Base-by-base conservation (phyloP, 2,888 invertebrate species). In the Cryptophagus acutangulus region DNA sequence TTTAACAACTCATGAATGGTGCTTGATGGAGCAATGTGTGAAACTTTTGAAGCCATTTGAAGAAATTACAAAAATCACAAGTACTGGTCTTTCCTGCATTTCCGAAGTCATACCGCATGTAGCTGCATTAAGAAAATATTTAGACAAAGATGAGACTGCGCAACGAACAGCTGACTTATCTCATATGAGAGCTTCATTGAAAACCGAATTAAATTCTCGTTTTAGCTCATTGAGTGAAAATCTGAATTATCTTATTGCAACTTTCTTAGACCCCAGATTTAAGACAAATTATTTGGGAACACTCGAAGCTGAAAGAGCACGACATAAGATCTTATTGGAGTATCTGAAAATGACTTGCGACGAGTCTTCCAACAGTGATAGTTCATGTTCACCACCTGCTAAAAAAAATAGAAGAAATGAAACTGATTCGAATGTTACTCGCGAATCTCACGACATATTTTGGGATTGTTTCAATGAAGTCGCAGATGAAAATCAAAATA, bases 291-390 rank as follows among this genome's bases (percentile, higher is more conserved):
- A 45, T 35, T 43, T 55, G 46, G 35, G 41, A 48, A 30, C 44
- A 16, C 33, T 53, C 46, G 43, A 58, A 52, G 43, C 52, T 35
- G 51, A 56, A 51, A 57, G 38, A 51, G 54, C 55, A 29, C 43
- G 52, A 41, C 57, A 54, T 43, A 50, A 49, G 35, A 51, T 53
- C 42, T 43, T 59, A 35, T 30, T 57, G 47, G 52, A 58, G 35
- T 42, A 33, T 50, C 29, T 57, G 28, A 55, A 57, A 58, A 47
- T 38, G 35, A 44, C 40, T 49, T 57, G 49, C 45, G 49, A 57
- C 47, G 58, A 57, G 45, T 36, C 38, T 40, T 40, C 38, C 35
- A 34, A 12, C 39, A 44, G 45, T 40, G 34, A 13, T 18, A 37
- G 36, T 12, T 38, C 41, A 30, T 38, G 36, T 20, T 35, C 48